Conservation (phyloP, 2,888 invertebrate genomes). For the Luperina nickerlii region DNA sequence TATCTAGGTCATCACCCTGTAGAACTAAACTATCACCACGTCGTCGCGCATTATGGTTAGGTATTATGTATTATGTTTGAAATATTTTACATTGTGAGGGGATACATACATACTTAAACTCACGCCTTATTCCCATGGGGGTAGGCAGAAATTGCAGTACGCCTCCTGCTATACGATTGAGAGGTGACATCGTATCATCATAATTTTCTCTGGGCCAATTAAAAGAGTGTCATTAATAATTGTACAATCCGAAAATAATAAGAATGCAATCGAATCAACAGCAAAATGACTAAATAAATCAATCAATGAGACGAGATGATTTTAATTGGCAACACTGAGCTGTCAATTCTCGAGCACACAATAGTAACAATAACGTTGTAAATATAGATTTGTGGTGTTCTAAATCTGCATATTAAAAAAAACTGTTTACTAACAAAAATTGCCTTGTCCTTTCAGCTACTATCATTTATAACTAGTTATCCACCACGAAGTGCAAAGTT, state of each 20-base stretch:
- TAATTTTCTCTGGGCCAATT: neutral
- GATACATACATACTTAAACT: neutral
- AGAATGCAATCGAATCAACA: neutral
- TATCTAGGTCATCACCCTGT: constrained; percentile 1
- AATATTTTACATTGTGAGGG: neutral
- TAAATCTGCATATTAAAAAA: no score
- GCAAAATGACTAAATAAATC: neutral
- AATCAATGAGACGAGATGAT: neutral
- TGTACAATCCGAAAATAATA: neutral
- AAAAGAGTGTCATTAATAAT: neutral
- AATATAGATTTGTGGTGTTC: no score
- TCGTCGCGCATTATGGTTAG: constrained; percentile 1
- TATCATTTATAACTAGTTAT: no score
- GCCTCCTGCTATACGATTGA: neutral
- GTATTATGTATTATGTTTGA: neutral
- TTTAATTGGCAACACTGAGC: neutral
- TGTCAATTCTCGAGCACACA: neutral
- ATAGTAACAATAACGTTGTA: no score
- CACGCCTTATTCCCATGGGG: neutral
- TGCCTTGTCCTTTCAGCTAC: no score
- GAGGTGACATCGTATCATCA: neutral
- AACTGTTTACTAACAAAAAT: no score
- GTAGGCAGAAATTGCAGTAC: neutral
- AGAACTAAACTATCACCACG: constrained; percentile 56
- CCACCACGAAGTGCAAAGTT: no score